These are phyloP conservation scores for Amblyopsis rosae DNA, from an alignment of 2,113 vertebrate genomes.

Conservation along the genomic window DNA sequence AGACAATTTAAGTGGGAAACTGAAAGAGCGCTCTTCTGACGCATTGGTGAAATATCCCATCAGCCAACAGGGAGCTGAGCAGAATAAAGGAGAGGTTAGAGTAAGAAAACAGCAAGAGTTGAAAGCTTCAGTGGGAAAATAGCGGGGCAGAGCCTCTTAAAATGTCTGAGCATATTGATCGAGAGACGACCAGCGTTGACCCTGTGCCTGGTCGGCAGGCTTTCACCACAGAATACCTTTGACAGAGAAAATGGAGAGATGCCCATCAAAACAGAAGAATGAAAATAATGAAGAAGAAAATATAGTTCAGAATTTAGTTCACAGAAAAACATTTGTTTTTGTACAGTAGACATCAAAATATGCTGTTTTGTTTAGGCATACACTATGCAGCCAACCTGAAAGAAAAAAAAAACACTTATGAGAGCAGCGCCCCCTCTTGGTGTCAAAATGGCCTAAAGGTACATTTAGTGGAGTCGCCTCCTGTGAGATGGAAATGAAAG, in stretches of 20 bases:
- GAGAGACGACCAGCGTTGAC: slow-evolving; percentile 47
- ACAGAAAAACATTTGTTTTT: slow-evolving; percentile 7
- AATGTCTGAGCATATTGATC: slow-evolving; percentile 53
- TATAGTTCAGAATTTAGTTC: slow-evolving; percentile 25
- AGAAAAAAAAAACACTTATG: slow-evolving; percentile 37
- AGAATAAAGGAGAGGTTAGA: not conserved
- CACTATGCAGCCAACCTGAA: slow-evolving; percentile 39
- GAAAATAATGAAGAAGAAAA: slow-evolving; percentile 9
- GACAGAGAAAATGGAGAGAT: slow-evolving; percentile 29
- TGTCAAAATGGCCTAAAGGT: slow-evolving; percentile 34
- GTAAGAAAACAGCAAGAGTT: slow-evolving; percentile 32
- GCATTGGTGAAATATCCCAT: not conserved
- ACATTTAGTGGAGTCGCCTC: not conserved
- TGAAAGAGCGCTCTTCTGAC: slow-evolving; percentile 1
- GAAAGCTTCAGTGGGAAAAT: slow-evolving; percentile 44
- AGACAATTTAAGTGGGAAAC: slow-evolving; percentile 15
- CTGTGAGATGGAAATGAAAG: slow-evolving; percentile 26
- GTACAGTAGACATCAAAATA: not conserved
- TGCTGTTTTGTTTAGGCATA: slow-evolving; percentile 23
- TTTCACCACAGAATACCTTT: slow-evolving; percentile 34
- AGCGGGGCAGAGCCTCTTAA: slow-evolving; percentile 14
- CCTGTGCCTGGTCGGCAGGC: slow-evolving; percentile 39
- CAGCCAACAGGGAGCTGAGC: not conserved
- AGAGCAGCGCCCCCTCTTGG: slow-evolving; percentile 16
- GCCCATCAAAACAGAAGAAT: not conserved